phyloP scores from a whole-genome alignment of 2,797 vertebrate genomes.

The Danio tinwini region DNA sequence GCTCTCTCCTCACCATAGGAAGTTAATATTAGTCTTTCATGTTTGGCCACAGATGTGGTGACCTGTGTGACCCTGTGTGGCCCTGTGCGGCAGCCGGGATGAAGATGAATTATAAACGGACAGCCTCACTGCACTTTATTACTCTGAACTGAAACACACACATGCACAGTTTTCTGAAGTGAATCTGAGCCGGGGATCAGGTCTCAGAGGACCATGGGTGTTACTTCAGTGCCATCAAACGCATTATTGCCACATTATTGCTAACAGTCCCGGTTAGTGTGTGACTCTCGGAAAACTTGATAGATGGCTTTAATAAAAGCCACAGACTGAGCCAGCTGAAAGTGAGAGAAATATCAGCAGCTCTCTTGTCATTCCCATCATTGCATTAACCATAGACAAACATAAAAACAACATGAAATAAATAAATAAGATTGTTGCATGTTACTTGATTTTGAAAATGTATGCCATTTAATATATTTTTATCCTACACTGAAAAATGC shows the following conservation, averaged over 20 bases:
- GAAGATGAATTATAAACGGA: slow-evolving; percentile 43
- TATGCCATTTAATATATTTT: too few species aligned
- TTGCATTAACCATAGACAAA: background rate
- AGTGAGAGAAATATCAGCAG: background rate
- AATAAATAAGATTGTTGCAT: background rate
- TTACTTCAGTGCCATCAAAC: slow-evolving; percentile 36
- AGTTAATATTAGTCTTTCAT: slow-evolving; percentile 40
- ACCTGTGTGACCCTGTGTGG: slow-evolving; percentile 21
- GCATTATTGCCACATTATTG: slow-evolving; percentile 46
- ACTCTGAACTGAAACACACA: slow-evolving; percentile 28
- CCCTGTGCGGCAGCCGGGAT: slow-evolving; percentile 14
- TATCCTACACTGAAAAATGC: too few species aligned
- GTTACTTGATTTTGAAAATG: background rate
- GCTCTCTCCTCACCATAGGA: slow-evolving; percentile 14
- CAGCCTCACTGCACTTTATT: slow-evolving; percentile 39
- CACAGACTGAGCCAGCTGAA: slow-evolving; percentile 15
- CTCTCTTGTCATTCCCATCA: background rate
- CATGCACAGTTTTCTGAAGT: slow-evolving; percentile 1
- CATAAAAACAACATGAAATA: background rate
- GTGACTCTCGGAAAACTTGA: slow-evolving; percentile 30
- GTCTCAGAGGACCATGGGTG: slow-evolving; percentile 19
- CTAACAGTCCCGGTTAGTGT: slow-evolving; percentile 47
- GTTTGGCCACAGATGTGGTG: slow-evolving; percentile 21
- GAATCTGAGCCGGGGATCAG: background rate
- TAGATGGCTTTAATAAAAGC: slow-evolving; percentile 45